Evolutionary conservation across 2,888 invertebrate genomes (phyloP).

Genomic region (Amorpha juglandis): DNA sequence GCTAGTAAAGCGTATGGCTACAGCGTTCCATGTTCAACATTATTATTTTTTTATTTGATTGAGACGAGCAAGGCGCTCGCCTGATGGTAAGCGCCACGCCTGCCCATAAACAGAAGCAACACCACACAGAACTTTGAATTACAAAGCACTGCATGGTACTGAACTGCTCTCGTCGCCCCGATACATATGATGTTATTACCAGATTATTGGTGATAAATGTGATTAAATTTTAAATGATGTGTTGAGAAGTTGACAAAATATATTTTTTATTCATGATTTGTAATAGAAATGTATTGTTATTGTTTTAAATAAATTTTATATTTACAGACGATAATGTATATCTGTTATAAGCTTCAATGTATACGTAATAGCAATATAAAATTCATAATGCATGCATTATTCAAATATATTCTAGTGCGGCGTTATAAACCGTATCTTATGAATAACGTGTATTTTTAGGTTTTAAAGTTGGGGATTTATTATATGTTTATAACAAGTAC

Average conservation of each 20-base stretch:
- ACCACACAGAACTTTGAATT: too few relatives aligned
- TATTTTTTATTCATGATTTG: not conserved
- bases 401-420: slow-evolving; percentile 11
- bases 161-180: too few relatives aligned
- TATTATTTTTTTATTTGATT: too few relatives aligned
- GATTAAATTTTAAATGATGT: not conserved
- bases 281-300: not conserved
- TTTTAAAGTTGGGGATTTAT: not conserved
- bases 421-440: not conserved
- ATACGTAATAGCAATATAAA: not conserved
- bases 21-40: not conserved
- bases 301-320: not conserved
- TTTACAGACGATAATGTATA: not conserved
- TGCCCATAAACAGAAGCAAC: too few relatives aligned
- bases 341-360: not conserved
- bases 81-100: too few relatives aligned
- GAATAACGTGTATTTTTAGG: slow-evolving; percentile 5
- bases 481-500: too few relatives aligned
- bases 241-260: not conserved
- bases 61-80: too few relatives aligned
- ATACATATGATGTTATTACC: too few relatives aligned
- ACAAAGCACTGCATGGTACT: too few relatives aligned
- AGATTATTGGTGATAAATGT: not conserved
- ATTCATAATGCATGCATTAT: slow-evolving; percentile 16
- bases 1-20: not conserved